Conservation (phyloP, 2,797 vertebrate genomes). For the Bradypodion pumilum region DNA sequence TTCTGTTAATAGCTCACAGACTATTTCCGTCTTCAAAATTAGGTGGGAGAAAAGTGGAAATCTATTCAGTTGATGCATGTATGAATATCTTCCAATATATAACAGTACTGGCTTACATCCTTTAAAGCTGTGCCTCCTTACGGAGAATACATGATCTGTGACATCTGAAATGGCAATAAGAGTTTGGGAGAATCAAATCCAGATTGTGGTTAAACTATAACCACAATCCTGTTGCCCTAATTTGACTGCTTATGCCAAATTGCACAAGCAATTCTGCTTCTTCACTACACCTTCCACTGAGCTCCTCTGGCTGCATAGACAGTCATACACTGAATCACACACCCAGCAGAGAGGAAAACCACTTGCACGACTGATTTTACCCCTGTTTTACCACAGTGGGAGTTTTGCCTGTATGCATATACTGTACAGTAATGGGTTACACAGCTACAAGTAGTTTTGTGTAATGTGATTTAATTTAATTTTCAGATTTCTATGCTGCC, state of each 20-base stretch:
- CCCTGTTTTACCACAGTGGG: no score
- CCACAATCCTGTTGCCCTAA: no score
- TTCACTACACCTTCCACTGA: no score
- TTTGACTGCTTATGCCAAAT: no score
- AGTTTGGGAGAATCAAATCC: neutral
- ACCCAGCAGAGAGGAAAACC: no score
- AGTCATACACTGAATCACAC: no score
- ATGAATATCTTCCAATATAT: neutral
- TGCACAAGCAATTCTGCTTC: no score
- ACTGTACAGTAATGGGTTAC: no score
- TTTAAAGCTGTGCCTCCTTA: neutral
- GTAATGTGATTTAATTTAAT: no score
- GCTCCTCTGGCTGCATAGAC: no score
- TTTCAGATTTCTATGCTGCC: no score
- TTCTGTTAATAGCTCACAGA: neutral
- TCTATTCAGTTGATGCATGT: neutral
- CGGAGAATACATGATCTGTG: neutral
- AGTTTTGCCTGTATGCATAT: neutral
- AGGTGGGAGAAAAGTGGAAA: neutral
- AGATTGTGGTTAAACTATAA: neutral
- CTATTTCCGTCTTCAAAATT: neutral
- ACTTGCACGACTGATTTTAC: no score
- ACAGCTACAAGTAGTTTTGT: neutral
- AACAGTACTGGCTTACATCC: neutral
- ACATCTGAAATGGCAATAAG: neutral